phyloP scores from a whole-genome alignment of 2,888 invertebrate species.

The Penaeus monodon region DNA sequence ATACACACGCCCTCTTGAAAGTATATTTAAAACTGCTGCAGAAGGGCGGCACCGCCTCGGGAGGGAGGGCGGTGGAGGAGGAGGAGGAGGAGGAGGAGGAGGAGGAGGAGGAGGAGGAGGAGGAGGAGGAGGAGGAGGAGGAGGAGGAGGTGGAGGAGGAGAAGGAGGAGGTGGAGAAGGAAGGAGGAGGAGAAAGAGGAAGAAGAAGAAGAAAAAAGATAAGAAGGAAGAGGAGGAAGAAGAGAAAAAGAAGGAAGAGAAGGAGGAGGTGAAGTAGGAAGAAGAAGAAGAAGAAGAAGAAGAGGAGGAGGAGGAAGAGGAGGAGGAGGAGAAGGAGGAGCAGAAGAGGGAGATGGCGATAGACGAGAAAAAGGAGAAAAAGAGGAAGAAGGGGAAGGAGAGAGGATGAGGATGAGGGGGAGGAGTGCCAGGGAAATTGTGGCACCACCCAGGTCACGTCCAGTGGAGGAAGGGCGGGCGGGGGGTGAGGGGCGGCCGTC shows the following conservation, averaged over 20 bases:
- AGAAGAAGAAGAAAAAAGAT: too few relatives aligned
- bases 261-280: background rate
- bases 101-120: background rate
- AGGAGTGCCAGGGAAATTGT: background rate
- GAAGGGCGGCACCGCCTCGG: background rate
- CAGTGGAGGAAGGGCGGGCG: background rate
- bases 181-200: background rate
- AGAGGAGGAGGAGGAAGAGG: background rate
- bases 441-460: slow-evolving; percentile 20
- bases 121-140: background rate
- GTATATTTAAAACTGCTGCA: too few relatives aligned
- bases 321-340: background rate
- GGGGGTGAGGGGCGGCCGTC: background rate
- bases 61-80: background rate
- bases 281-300: too few relatives aligned
- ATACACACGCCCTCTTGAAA: too few relatives aligned
- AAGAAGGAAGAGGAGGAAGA: too few relatives aligned
- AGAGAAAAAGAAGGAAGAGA: too few relatives aligned
- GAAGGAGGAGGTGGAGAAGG: background rate
- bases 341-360: too few relatives aligned
- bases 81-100: background rate
- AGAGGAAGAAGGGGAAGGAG: background rate
- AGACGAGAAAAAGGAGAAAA: background rate
- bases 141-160: background rate
- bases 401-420: too few relatives aligned